Conservation (phyloP, 2,888 invertebrate species). For the Fragum sueziense region DNA sequence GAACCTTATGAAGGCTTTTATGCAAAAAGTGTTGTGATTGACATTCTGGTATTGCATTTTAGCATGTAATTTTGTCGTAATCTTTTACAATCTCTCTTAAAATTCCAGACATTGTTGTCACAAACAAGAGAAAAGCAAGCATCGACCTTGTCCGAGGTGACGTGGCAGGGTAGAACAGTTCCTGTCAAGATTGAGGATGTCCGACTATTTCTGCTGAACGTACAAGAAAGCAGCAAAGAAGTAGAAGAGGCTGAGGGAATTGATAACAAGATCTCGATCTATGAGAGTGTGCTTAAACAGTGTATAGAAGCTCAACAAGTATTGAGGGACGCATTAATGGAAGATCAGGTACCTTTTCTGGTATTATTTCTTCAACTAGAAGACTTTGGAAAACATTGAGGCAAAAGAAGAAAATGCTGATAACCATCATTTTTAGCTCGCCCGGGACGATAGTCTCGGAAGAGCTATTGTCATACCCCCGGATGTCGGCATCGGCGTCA, state of each 20-base stretch:
- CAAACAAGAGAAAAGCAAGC: conserved; percentile 92
- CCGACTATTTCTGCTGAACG: conserved; percentile 78
- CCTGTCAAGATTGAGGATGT: conserved; percentile 91
- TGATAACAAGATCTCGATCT: conserved; percentile 89
- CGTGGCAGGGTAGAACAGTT: conserved; percentile 94
- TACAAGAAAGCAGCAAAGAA: conserved; percentile 78
- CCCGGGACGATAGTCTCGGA: too few relatives aligned
- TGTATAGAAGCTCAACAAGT: conserved; percentile 96
- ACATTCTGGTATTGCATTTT: too few relatives aligned
- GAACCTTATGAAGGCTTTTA: too few relatives aligned
- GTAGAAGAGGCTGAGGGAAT: conserved; percentile 77
- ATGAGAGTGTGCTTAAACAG: conserved; percentile 96
- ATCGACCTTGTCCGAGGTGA: conserved; percentile 91
- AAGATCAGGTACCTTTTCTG: conserved; percentile 84
- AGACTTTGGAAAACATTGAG: too few relatives aligned
- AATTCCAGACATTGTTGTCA: conserved; percentile 88
- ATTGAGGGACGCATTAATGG: conserved; percentile 88
- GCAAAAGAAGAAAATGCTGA: too few relatives aligned
- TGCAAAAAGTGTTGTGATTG: too few relatives aligned
- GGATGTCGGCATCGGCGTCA: too few relatives aligned
- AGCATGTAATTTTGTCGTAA: too few relatives aligned
- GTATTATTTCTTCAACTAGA: too few relatives aligned
- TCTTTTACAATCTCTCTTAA: too few relatives aligned
- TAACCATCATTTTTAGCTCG: too few relatives aligned
- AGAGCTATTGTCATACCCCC: too few relatives aligned